Percentiles rank a stretch among this genome's conserved stretches.
phyloP scores from a whole-genome alignment of 1,140 invertebrate genomes.

The Sipha flava region DNA sequence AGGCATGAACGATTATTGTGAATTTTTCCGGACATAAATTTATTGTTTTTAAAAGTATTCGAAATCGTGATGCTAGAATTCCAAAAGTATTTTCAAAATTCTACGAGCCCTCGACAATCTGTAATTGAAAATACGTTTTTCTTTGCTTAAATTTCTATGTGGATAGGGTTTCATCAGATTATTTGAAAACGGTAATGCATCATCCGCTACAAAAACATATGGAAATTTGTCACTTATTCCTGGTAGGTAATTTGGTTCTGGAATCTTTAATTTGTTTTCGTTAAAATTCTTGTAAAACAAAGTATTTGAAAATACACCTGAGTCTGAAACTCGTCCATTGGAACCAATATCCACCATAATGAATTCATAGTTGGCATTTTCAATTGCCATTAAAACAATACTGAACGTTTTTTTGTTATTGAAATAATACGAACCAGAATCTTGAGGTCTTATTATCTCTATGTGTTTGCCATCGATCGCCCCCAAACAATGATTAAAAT shows the following conservation, averaged over 20 bases:
- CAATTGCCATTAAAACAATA: slow-evolving; percentile 44
- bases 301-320: slow-evolving; percentile 39
- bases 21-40: slow-evolving; percentile 40
- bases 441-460: slow-evolving; percentile 40
- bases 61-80: slow-evolving; percentile 42
- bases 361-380: slow-evolving; percentile 42
- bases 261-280: slow-evolving; percentile 26
- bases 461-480: slow-evolving; percentile 47
- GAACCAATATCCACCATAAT: slow-evolving; percentile 39
- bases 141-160: neutral
- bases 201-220: slow-evolving; percentile 34
- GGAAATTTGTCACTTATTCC: slow-evolving; percentile 13
- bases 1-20: slow-evolving; percentile 39
- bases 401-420: slow-evolving; percentile 48
- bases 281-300: slow-evolving; percentile 36
- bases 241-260: neutral
- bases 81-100: slow-evolving; percentile 47
- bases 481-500: slow-evolving; percentile 47
- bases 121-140: slow-evolving; percentile 47
- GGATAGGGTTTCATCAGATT: slow-evolving; percentile 34
- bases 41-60: slow-evolving; percentile 42
- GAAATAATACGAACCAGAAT: slow-evolving; percentile 44
- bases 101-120: slow-evolving; percentile 41
- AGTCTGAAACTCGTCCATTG: slow-evolving; percentile 42
- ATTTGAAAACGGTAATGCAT: slow-evolving; percentile 31